Evolutionary conservation across 2,113 vertebrate genomes (phyloP).

Genomic region (Clarias magur): DNA sequence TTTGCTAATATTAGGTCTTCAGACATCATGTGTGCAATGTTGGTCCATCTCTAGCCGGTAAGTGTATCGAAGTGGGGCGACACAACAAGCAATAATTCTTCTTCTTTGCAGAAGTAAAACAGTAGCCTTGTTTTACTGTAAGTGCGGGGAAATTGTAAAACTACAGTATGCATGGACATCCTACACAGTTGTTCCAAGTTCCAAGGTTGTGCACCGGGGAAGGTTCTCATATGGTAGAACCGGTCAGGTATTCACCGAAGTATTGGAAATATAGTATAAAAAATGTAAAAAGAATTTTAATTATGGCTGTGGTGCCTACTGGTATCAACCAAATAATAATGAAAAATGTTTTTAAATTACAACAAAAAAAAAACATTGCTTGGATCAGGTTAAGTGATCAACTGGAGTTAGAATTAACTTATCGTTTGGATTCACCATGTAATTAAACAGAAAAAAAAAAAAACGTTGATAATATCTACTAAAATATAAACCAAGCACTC

Average conservation of each 20-base stretch:
- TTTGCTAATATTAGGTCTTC: too few species aligned
- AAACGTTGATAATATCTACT: not conserved
- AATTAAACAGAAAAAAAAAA: not conserved
- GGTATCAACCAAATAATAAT: not conserved
- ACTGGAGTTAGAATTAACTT: not conserved
- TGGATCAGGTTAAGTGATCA: not conserved
- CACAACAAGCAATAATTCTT: too few species aligned
- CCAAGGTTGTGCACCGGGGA: not conserved
- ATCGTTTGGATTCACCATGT: not conserved
- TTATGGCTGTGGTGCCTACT: not conserved
- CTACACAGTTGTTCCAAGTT: not conserved
- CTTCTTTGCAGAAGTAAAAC: too few species aligned
- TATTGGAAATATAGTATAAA: not conserved
- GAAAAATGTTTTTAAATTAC: not conserved
- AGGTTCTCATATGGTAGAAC: not conserved
- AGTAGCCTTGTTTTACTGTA: too few species aligned
- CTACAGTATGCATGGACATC: not conserved
- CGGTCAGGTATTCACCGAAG: not conserved
- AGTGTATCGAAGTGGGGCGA: too few species aligned
- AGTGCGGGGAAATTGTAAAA: not conserved
- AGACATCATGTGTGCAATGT: too few species aligned
- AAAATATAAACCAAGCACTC: not conserved
- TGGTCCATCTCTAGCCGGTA: too few species aligned
- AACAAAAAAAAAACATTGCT: not conserved
- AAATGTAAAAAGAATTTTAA: not conserved